Evolutionary conservation across 2,797 vertebrate genomes (phyloP).

Genomic region (Myotis myotis): DNA sequence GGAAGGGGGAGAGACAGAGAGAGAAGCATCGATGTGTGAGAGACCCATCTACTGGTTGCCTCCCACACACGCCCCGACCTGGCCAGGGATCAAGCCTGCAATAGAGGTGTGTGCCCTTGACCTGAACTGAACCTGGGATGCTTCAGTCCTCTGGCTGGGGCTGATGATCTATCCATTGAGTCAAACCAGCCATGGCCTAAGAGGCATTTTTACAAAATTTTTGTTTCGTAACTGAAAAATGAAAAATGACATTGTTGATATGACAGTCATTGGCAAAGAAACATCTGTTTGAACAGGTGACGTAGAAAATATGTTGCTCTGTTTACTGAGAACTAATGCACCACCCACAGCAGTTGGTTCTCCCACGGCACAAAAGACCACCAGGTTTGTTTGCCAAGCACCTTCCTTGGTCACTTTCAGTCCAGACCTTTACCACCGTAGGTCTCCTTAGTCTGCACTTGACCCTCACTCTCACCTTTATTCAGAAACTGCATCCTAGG

Average conservation of each 20-base stretch:
- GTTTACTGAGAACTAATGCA: neutral
- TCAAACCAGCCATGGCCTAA: neutral
- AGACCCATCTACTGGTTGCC: no score
- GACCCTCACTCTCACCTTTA: neutral
- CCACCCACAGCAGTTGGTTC: neutral
- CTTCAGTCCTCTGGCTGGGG: no score
- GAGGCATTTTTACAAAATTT: neutral
- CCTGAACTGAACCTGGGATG: no score
- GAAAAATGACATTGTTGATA: neutral
- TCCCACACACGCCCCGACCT: no score
- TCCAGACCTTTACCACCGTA: neutral
- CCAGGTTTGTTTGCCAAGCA: neutral
- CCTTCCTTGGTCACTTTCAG: neutral
- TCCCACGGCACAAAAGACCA: neutral
- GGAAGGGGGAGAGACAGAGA: no score
- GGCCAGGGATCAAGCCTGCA: no score
- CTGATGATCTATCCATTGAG: no score
- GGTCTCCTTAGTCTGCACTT: neutral
- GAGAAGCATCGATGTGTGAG: no score
- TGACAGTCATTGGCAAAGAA: neutral
- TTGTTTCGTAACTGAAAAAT: neutral
- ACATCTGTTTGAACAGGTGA: neutral
- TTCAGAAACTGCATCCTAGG: neutral
- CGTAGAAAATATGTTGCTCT: neutral
- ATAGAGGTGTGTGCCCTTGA: no score